Conservation (phyloP, 2,888 invertebrate genomes). For the Tiphia femorata region DNA sequence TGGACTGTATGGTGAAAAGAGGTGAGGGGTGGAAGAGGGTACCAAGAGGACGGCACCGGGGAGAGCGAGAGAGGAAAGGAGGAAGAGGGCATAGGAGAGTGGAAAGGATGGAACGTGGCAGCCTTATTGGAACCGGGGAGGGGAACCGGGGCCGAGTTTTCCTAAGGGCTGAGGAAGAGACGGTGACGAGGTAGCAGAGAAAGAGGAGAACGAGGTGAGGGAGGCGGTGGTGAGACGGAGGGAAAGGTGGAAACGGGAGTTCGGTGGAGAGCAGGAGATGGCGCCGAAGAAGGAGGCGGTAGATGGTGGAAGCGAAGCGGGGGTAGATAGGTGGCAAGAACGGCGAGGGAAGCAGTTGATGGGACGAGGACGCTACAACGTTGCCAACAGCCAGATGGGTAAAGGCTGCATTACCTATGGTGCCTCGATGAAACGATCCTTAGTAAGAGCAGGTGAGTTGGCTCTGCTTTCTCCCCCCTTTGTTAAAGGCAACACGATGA, state of each 20-base stretch:
- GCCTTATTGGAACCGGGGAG: slow-evolving; percentile 64
- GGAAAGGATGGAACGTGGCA: slow-evolving; percentile 47
- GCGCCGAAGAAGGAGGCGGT: neutral
- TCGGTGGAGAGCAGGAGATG: neutral
- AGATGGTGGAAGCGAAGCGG: neutral
- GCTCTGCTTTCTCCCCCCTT: slow-evolving; percentile 33
- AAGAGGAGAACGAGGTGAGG: slow-evolving; percentile 16
- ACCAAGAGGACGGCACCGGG: slow-evolving; percentile 17
- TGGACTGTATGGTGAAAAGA: neutral
- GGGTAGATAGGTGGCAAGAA: slow-evolving; percentile 24
- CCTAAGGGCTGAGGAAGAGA: slow-evolving; percentile 60
- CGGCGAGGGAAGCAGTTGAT: slow-evolving; percentile 49
- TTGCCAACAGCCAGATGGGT: slow-evolving; percentile 61
- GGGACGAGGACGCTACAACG: slow-evolving; percentile 62
- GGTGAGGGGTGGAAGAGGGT: slow-evolving; percentile 13
- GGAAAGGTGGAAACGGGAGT: too few relatives aligned
- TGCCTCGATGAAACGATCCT: slow-evolving; percentile 51
- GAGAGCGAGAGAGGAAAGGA: slow-evolving; percentile 33
- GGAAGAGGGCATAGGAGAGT: slow-evolving; percentile 31
- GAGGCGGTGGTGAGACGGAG: slow-evolving; percentile 20
- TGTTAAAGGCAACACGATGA: slow-evolving; percentile 49
- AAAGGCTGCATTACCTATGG: slow-evolving; percentile 59
- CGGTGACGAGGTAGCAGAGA: slow-evolving; percentile 35
- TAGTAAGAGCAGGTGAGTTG: slow-evolving; percentile 39
- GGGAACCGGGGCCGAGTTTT: slow-evolving; percentile 58